These are phyloP conservation scores for Petrocephalus microphthalmus DNA, from an alignment of 2,113 vertebrate genomes.

Conservation along the genomic window DNA sequence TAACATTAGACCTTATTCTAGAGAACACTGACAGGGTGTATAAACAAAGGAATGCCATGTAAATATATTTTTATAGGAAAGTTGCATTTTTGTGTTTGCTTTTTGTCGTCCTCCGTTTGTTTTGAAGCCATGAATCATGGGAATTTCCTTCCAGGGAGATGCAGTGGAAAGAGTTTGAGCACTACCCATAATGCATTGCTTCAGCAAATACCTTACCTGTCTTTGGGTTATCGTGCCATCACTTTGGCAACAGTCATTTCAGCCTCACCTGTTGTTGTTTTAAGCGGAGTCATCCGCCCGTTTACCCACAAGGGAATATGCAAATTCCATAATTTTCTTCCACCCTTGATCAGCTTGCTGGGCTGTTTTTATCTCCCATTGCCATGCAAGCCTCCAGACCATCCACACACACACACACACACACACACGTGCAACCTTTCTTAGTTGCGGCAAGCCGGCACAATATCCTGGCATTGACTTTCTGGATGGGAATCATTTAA, in stretches of 20 bases:
- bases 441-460: conserved; percentile 37
- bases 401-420: conserved; percentile 13
- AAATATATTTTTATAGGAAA: conserved; percentile 44
- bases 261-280: conserved; percentile 30
- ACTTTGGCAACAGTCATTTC: conserved; percentile 23
- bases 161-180: conserved; percentile 17
- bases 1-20: conserved; percentile 42
- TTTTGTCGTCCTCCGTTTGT: conserved; percentile 37
- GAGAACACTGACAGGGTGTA: conserved; percentile 42
- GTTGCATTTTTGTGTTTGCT: conserved; percentile 33
- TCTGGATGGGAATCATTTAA: conserved; percentile 29
- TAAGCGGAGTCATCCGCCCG: conserved; percentile 27
- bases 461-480: conserved; percentile 40
- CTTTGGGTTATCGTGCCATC: conserved; percentile 18
- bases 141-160: conserved; percentile 38
- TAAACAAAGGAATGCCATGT: conserved; percentile 38
- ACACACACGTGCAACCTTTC: conserved; percentile 18
- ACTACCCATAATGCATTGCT: conserved; percentile 12
- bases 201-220: conserved; percentile 22
- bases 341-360: conserved; percentile 14
- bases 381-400: conserved; percentile 24
- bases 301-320: conserved; percentile 43
- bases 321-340: conserved; percentile 38
- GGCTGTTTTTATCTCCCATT: conserved; percentile 26
- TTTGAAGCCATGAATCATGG: conserved; percentile 35